phyloP scores from a whole-genome alignment of 2,888 invertebrate genomes.

The Dascillus cervinus region DNA sequence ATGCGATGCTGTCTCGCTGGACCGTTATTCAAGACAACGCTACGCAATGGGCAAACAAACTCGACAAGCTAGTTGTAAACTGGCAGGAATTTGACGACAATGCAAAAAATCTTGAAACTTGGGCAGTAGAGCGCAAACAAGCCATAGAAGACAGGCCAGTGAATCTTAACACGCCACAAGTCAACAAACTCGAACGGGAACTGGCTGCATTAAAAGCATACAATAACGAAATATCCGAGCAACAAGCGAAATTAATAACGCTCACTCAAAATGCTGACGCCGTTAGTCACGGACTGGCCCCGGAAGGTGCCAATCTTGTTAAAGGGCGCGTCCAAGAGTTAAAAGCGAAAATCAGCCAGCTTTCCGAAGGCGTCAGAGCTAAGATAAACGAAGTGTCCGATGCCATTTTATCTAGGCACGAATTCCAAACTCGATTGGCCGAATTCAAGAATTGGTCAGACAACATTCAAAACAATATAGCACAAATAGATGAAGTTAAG shows the following conservation, averaged over 20 bases:
- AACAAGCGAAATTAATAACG: constrained; percentile 73
- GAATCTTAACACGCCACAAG: constrained; percentile 61
- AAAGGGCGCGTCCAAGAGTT: constrained; percentile 67
- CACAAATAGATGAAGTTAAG: constrained; percentile 72
- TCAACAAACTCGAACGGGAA: constrained; percentile 69
- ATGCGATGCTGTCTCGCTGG: constrained; percentile 76
- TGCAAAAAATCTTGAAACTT: constrained; percentile 66
- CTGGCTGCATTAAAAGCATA: constrained; percentile 69
- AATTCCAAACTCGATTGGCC: constrained; percentile 70
- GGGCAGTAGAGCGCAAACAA: constrained; percentile 65
- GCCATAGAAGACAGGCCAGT: constrained; percentile 50
- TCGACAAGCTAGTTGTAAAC: constrained; percentile 68
- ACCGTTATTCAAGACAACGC: constrained; percentile 75
- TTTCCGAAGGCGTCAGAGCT: constrained; percentile 68
- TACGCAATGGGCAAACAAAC: constrained; percentile 67
- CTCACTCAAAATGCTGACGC: constrained; percentile 74
- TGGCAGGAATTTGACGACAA: constrained; percentile 80
- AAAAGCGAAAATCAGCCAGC: constrained; percentile 63
- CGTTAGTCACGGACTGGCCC: constrained; percentile 66
- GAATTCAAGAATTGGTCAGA: constrained; percentile 78
- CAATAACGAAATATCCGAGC: constrained; percentile 78
- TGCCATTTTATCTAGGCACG: constrained; percentile 72
- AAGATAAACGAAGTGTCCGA: constrained; percentile 77
- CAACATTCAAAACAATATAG: constrained; percentile 60
- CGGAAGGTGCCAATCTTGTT: constrained; percentile 66